phyloP scores from a whole-genome alignment of 2,113 vertebrate genomes.

The Anser cygnoides region DNA sequence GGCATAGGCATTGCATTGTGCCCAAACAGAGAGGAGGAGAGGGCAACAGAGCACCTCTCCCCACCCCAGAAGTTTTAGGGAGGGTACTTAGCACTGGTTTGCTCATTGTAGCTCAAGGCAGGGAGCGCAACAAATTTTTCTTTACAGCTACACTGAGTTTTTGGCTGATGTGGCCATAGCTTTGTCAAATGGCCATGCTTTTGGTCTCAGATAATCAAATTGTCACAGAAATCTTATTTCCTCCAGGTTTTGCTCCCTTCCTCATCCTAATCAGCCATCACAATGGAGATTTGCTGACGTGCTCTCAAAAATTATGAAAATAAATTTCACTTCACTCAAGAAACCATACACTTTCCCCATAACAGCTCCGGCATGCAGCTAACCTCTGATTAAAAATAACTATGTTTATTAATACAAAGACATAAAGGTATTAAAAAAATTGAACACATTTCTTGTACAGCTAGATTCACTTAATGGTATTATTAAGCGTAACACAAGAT shows the following conservation, averaged over 20 bases:
- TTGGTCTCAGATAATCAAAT: neutral
- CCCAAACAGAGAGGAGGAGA: neutral
- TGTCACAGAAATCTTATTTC: neutral
- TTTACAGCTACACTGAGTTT: neutral
- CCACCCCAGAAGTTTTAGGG: too few species aligned
- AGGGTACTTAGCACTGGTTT: too few species aligned
- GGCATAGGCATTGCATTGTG: rapidly evolving
- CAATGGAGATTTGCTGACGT: neutral
- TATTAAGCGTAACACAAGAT: neutral
- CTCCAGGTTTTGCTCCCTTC: neutral
- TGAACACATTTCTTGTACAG: neutral
- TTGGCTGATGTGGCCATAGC: neutral
- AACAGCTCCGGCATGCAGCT: neutral
- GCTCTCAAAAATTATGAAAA: neutral
- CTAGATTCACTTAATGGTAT: neutral
- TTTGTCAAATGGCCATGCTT: neutral
- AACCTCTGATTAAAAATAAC: neutral
- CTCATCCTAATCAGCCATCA: neutral
- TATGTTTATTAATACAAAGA: neutral
- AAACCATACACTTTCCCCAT: neutral
- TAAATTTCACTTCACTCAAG: neutral
- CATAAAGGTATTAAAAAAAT: neutral
- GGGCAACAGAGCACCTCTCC: neutral
- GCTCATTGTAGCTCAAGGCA: neutral
- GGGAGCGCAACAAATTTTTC: neutral